Conservation (phyloP, 2,888 invertebrate genomes). For the Selenia dentaria region DNA sequence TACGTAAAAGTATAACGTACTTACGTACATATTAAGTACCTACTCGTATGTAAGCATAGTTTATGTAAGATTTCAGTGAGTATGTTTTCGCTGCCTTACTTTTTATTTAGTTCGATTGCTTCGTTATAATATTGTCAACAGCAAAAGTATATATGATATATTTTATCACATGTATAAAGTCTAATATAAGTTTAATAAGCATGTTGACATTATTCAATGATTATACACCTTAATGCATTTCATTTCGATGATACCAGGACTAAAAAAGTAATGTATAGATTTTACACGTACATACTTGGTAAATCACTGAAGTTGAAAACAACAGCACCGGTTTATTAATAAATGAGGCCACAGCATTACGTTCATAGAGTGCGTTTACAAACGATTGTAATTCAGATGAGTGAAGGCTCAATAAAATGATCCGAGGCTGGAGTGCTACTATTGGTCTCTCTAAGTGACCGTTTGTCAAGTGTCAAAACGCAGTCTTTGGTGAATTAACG, state of each 20-base stretch:
- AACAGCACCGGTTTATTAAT: slow-evolving; percentile 23
- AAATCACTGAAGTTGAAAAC: neutral
- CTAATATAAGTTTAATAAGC: too few species aligned
- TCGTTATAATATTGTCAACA: too few species aligned
- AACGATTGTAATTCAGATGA: slow-evolving; percentile 67
- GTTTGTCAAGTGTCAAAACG: too few species aligned
- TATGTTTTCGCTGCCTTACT: slow-evolving; percentile 39
- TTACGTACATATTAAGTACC: slow-evolving; percentile 61
- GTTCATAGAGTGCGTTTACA: slow-evolving; percentile 35
- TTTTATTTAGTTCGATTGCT: slow-evolving; percentile 29
- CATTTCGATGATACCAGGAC: too few species aligned
- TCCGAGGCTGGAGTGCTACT: slow-evolving; percentile 57
- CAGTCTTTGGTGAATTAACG: too few species aligned
- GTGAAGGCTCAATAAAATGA: slow-evolving; percentile 75
- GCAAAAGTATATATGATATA: too few species aligned
- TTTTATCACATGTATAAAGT: too few species aligned
- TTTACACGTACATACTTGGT: too few species aligned
- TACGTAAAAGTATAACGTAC: slow-evolving; percentile 76
- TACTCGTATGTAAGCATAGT: too few species aligned
- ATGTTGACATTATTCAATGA: too few species aligned
- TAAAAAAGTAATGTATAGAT: too few species aligned
- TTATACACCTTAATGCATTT: too few species aligned
- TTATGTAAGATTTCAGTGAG: slow-evolving; percentile 57
- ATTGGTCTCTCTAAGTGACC: neutral
- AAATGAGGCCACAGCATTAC: slow-evolving; percentile 40